Conservation (phyloP, 2,888 invertebrate species). For the Caenorhabditis sp. region DNA sequence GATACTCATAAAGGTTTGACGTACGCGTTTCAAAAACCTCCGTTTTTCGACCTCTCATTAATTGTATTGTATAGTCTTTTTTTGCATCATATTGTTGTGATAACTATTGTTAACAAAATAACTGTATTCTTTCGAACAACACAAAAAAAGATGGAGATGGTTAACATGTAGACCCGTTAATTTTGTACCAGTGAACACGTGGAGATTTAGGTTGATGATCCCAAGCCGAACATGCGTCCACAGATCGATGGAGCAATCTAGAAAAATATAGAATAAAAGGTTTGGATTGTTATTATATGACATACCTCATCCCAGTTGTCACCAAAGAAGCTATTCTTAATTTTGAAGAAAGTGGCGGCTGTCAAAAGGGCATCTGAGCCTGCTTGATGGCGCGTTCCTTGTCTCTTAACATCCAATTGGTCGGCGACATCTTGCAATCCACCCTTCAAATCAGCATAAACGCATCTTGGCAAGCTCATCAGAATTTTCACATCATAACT, state of each 20-base stretch:
- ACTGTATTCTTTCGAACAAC: too few species aligned
- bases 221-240: constrained; percentile 62
- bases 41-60: too few species aligned
- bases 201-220: too few species aligned
- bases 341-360: constrained; percentile 98
- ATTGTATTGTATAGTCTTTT: too few species aligned
- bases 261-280: constrained; percentile 8
- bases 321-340: constrained; percentile 80
- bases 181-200: too few species aligned
- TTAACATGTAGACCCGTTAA: too few species aligned
- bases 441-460: constrained; percentile 84
- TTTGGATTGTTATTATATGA: too few species aligned
- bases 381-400: constrained; percentile 61
- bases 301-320: constrained; percentile 66
- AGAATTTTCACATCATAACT: constrained; percentile 56
- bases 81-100: too few species aligned
- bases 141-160: too few species aligned
- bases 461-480: constrained; percentile 57
- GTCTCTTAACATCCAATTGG: constrained; percentile 73
- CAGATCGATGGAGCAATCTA: constrained; percentile 56
- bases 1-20: too few species aligned
- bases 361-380: constrained; percentile 95
- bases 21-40: too few species aligned
- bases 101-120: too few species aligned
- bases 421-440: constrained; percentile 91